Conservation (phyloP, 2,888 invertebrate species). For the Rotaria sp. region DNA sequence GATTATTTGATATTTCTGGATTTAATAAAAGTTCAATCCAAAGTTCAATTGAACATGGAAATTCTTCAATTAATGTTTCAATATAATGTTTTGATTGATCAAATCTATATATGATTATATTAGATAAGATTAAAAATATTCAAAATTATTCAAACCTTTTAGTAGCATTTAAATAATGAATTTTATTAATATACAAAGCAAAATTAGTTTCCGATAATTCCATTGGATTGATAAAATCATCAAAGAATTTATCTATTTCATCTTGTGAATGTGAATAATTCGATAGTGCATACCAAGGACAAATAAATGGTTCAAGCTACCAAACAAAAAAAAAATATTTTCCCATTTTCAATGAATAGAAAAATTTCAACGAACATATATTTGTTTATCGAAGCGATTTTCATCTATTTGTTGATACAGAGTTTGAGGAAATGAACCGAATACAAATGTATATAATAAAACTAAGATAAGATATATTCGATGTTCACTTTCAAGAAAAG, state of each 20-base stretch:
- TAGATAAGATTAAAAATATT: no score
- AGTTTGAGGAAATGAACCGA: background rate
- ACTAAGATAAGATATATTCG: background rate
- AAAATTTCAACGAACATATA: background rate
- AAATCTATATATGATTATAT: background rate
- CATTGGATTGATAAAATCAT: background rate
- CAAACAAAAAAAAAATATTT: background rate
- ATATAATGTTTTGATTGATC: background rate
- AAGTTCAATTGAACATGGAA: slow-evolving; percentile 19
- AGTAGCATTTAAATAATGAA: background rate
- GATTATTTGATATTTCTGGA: background rate
- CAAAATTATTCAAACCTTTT: background rate
- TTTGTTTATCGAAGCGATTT: background rate
- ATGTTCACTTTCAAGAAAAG: background rate
- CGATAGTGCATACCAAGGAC: background rate
- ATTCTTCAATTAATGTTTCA: background rate
- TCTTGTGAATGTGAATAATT: background rate
- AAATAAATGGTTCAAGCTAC: background rate
- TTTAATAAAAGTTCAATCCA: background rate
- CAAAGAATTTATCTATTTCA: background rate
- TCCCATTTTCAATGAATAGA: background rate
- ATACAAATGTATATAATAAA: background rate
- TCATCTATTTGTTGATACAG: background rate
- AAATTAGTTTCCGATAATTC: background rate
- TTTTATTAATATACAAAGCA: background rate